Evolutionary conservation across 2,113 vertebrate species (phyloP), one percentile per base, ranked within the genome.

Genomic region (Albula glossodonta): DNA sequence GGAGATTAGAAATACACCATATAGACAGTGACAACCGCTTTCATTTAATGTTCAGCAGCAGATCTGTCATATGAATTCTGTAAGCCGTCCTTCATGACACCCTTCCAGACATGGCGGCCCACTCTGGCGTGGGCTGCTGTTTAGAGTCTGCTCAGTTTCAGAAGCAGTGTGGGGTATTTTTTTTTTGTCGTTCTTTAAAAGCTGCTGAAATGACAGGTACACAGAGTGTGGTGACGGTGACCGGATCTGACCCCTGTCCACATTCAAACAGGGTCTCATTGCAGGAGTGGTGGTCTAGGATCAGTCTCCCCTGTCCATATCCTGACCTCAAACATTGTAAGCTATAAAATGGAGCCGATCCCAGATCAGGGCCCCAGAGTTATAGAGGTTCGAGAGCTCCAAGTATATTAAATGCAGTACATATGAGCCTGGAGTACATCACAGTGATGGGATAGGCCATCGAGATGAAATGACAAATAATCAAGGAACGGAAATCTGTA

Each of bases 371-470:
- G 31, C 31, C 31, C 31, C 31, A 41, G 31, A 41, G 31, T 41
- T 41, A 41, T 41, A 41, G 31, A 41, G 31, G 31, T 41, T 41
- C 91, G 86, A 92, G 90, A 86, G 89, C 92, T 85, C 88, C 82
- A 91, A 91, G 81, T 56, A 41, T 5, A 31, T 51, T 84, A 74
- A 56, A 56, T 56, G 53, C 7, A 41, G 31, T 41, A 41, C 31
- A 41, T 41, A 41, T 41, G 31, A 41, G 31, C 31, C 31, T 41
- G 31, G 31, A 41, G 31, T 41, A 41, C 31, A 41, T 41, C 31
- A 41, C 31, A 41, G 31, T 41, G 0, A 41, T 41, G 31, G 31
- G 31, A 41, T 41, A 41, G 31, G 31, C 31, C 31, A 41, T 41
- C 31, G 31, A 0, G 31, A 41, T 41, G 31, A 41, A 0, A 41